A percentile compares a stretch with the other conserved stretches of the same genome.
phyloP scores from a whole-genome alignment of 2,113 vertebrate species.

The Callithrix jacchus region DNA sequence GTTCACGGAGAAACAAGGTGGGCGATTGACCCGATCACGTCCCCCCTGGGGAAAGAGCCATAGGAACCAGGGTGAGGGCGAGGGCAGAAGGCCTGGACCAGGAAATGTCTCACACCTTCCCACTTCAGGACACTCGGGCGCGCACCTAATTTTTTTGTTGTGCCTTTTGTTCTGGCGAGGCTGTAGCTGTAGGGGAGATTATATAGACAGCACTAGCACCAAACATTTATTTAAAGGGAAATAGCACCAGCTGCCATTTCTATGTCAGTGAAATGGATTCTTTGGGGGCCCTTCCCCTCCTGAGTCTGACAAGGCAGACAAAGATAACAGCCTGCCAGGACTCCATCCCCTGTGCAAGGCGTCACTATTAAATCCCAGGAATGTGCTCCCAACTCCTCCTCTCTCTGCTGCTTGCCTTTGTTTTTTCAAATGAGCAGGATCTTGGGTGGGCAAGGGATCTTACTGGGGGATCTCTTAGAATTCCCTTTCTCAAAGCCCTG shows the following conservation, averaged over 20 bases:
- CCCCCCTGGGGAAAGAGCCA: neutral
- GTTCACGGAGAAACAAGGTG: slow-evolving; percentile 41
- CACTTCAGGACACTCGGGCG: slow-evolving; percentile 25
- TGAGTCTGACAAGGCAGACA: slow-evolving; percentile 56
- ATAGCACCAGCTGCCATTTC: slow-evolving; percentile 51
- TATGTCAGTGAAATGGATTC: slow-evolving; percentile 46
- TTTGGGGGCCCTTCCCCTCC: slow-evolving; percentile 2
- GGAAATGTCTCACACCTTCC: slow-evolving; percentile 68
- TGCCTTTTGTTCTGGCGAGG: slow-evolving; percentile 53
- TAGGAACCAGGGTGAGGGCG: neutral
- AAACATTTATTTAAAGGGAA: slow-evolving; percentile 57
- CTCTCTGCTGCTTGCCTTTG: slow-evolving; percentile 11
- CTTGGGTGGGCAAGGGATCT: slow-evolving; percentile 62
- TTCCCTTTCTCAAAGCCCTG: slow-evolving; percentile 9
- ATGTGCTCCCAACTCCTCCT: slow-evolving; percentile 48
- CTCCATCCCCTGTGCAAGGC: neutral
- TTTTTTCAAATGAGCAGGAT: slow-evolving; percentile 46
- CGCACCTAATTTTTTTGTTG: slow-evolving; percentile 24
- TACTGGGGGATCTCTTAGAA: neutral
- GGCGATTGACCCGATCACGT: neutral
- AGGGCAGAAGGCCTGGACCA: neutral
- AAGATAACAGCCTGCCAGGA: slow-evolving; percentile 53
- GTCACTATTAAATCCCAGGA: slow-evolving; percentile 65
- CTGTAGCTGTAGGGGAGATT: slow-evolving; percentile 52
- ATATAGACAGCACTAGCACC: neutral